phyloP scores from a whole-genome alignment of 2,113 vertebrate species.

The Seriola aureovittata region DNA sequence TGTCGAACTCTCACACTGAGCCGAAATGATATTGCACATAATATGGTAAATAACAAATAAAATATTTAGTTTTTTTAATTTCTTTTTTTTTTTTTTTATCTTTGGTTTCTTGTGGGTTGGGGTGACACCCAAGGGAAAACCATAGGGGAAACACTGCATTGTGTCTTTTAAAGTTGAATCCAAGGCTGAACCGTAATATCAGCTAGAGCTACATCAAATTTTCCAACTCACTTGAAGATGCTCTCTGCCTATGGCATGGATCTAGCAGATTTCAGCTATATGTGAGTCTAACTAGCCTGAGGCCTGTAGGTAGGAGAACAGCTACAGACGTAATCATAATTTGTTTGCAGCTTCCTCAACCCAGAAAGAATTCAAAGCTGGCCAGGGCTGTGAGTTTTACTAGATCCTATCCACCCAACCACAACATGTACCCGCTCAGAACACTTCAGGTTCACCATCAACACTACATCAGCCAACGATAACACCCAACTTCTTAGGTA shows the following conservation, averaged over 20 bases:
- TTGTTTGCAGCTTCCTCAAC: conserved; percentile 49
- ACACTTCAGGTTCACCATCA: conserved; percentile 30
- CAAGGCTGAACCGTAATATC: not conserved
- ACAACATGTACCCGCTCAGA: conserved; percentile 15
- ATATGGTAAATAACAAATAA: no score
- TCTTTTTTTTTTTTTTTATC: no score
- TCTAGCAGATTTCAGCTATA: not conserved
- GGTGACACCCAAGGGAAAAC: no score
- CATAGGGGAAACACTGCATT: not conserved
- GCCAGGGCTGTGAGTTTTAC: conserved; percentile 28
- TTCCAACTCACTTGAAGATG: not conserved
- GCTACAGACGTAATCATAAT: conserved; percentile 47
- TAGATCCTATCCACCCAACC: conserved; percentile 27
- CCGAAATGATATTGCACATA: no score
- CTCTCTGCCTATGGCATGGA: conserved; percentile 1
- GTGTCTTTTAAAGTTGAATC: not conserved
- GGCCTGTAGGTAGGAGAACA: conserved; percentile 3
- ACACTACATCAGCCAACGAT: conserved; percentile 17
- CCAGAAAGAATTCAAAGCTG: conserved; percentile 36
- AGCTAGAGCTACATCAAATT: not conserved
- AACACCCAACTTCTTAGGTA: conserved; percentile 12
- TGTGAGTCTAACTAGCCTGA: conserved; percentile 20
- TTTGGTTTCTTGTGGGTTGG: no score
- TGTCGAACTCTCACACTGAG: no score
- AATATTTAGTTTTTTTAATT: no score